A percentile compares a stretch with the other conserved stretches of the same genome.
phyloP scores from a whole-genome alignment of 2,113 vertebrate species.

The Acrocephalus arundinaceus region DNA sequence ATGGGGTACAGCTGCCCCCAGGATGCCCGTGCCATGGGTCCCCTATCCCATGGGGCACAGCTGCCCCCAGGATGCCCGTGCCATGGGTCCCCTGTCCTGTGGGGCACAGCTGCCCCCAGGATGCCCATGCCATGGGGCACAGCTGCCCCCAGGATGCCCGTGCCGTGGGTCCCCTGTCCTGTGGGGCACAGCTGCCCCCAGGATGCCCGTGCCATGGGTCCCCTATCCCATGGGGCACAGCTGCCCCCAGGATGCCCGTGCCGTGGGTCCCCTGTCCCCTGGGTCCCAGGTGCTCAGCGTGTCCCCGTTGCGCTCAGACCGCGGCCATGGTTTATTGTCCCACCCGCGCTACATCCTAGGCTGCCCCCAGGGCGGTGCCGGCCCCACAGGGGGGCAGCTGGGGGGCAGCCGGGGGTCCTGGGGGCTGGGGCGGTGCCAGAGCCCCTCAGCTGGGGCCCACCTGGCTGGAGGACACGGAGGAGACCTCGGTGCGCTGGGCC shows the following conservation, averaged over 20 bases:
- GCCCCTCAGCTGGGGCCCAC: slow-evolving; percentile 71
- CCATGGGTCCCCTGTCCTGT: background rate
- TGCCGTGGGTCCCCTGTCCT: background rate
- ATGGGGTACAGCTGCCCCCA: background rate
- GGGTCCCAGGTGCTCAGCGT: background rate
- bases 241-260: too few species aligned
- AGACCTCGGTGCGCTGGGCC: slow-evolving; percentile 76
- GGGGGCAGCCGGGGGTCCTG: background rate
- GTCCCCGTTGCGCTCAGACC: background rate
- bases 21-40: accelerated
- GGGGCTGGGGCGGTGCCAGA: background rate
- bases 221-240: too few species aligned
- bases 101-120: too few species aligned
- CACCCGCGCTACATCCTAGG: background rate
- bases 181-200: too few species aligned
- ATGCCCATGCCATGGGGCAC: too few species aligned
- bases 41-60: background rate
- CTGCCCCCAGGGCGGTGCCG: background rate
- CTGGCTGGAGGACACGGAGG: slow-evolving; percentile 72
- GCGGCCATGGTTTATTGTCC: background rate
- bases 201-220: too few species aligned
- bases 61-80: too few species aligned
- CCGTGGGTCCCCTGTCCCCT: too few species aligned
- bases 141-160: too few species aligned
- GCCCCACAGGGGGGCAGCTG: background rate